phyloP scores from a whole-genome alignment of 2,888 invertebrate genomes.

The Halocaridina rubra region DNA sequence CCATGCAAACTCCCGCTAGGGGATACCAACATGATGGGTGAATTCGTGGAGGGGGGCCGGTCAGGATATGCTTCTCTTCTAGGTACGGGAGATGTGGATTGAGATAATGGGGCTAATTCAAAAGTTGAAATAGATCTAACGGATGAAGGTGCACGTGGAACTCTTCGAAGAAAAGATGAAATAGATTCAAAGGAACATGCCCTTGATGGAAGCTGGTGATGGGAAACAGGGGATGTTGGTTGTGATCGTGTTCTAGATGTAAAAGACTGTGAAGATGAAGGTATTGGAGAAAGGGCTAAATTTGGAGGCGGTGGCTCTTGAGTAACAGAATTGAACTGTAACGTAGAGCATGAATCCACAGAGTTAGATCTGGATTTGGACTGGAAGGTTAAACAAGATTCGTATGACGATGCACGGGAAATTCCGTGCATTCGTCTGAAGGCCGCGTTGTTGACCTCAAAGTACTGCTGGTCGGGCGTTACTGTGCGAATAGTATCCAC shows the following conservation, averaged over 20 bases:
- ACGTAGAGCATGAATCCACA: constrained; percentile 22
- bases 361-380: constrained; percentile 34
- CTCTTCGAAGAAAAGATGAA: constrained; percentile 36
- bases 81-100: constrained; percentile 27
- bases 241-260: constrained; percentile 1
- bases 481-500: constrained; percentile 54
- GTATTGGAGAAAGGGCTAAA: background rate
- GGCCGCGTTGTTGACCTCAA: constrained; percentile 54
- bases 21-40: constrained; percentile 46
- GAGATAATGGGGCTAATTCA: constrained; percentile 47
- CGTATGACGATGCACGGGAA: constrained; percentile 13
- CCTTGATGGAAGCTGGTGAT: constrained; percentile 10
- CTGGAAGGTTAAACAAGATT: constrained; percentile 9
- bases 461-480: constrained; percentile 60
- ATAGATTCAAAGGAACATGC: constrained; percentile 52
- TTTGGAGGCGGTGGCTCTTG: background rate
- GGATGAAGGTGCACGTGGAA: constrained; percentile 51
- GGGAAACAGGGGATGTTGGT: constrained; percentile 18
- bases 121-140: constrained; percentile 57
- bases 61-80: constrained; percentile 5
- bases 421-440: constrained; percentile 38
- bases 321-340: constrained; percentile 18
- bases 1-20: constrained; percentile 7
- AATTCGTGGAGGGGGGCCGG: constrained; percentile 61
- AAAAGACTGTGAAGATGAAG: background rate